Conservation (phyloP, 2,888 invertebrate species). For the Fragum whitleyi region DNA sequence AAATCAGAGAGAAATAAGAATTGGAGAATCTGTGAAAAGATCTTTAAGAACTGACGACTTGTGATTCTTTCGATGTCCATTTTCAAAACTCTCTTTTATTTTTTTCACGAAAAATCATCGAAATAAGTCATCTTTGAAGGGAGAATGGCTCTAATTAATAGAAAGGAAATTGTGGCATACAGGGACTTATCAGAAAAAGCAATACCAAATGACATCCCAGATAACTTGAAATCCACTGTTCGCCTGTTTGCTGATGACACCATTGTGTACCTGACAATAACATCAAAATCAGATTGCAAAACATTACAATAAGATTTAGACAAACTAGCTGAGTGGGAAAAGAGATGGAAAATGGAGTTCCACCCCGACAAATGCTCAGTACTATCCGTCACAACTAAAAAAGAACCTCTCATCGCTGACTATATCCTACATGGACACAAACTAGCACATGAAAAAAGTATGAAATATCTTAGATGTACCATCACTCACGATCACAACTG, state of each 20-base stretch:
- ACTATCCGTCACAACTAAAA: constrained; percentile 32
- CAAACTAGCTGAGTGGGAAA: constrained; percentile 39
- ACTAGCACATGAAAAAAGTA: constrained; percentile 22
- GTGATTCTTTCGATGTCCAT: no score
- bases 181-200: no score
- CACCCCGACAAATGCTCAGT: constrained; percentile 47
- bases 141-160: no score
- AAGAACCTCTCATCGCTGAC: background rate
- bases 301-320: constrained; percentile 36
- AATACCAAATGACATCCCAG: no score
- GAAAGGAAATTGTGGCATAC: no score
- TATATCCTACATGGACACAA: constrained; percentile 40
- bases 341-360: constrained; percentile 40
- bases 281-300: constrained; percentile 26
- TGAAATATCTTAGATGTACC: constrained; percentile 42
- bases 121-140: no score
- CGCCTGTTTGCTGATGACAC: constrained; percentile 49
- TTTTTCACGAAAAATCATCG: no score
- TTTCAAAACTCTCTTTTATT: no score
- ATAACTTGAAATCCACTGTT: constrained; percentile 1
- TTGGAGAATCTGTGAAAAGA: no score
- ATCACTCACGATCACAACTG: constrained; percentile 29
- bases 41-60: no score
- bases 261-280: no score
- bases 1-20: no score